These are phyloP conservation scores for Aphaenogaster ashmeadi DNA, from an alignment of 1,140 invertebrate species.

Conservation along the genomic window DNA sequence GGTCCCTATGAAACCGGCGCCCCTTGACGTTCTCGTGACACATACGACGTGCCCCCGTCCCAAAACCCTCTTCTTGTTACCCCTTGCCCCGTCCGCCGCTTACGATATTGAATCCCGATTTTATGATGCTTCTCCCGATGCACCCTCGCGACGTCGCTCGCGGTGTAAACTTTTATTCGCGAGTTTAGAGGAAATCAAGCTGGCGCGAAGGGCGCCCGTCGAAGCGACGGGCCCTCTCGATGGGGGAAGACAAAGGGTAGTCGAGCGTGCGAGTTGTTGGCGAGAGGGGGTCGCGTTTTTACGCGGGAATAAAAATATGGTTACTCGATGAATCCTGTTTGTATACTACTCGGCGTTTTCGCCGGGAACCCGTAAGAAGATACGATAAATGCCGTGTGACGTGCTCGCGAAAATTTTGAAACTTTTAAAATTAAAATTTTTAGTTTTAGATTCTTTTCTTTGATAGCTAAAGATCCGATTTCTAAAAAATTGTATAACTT, in stretches of 20 bases:
- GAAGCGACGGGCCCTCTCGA: background rate
- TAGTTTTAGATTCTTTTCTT: background rate
- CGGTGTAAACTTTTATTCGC: slow-evolving; percentile 82
- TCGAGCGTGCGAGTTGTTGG: slow-evolving; percentile 45
- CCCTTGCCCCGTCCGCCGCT: slow-evolving; percentile 9
- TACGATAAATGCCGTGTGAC: background rate
- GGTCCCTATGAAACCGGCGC: slow-evolving; percentile 51
- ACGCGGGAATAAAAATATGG: slow-evolving; percentile 72
- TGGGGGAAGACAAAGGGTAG: slow-evolving; percentile 52
- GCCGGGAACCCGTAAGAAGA: background rate
- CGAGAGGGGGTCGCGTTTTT: slow-evolving; percentile 44
- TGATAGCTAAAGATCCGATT: background rate
- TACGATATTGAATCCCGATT: slow-evolving; percentile 83
- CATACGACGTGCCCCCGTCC: slow-evolving; percentile 77
- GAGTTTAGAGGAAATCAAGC: slow-evolving; percentile 81
- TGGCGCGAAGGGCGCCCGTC: slow-evolving; percentile 41
- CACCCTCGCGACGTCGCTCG: slow-evolving; percentile 61
- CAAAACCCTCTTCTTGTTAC: background rate
- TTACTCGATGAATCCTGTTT: slow-evolving; percentile 23
- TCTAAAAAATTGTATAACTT: background rate
- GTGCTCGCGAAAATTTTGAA: background rate
- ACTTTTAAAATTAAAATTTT: background rate
- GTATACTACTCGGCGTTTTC: background rate
- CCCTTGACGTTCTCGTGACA: slow-evolving; percentile 84
- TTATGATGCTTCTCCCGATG: slow-evolving; percentile 76